Evolutionary conservation across 2,888 invertebrate genomes (phyloP), one percentile per base, ranked within the genome.

Genomic region (Aromia moschata): DNA sequence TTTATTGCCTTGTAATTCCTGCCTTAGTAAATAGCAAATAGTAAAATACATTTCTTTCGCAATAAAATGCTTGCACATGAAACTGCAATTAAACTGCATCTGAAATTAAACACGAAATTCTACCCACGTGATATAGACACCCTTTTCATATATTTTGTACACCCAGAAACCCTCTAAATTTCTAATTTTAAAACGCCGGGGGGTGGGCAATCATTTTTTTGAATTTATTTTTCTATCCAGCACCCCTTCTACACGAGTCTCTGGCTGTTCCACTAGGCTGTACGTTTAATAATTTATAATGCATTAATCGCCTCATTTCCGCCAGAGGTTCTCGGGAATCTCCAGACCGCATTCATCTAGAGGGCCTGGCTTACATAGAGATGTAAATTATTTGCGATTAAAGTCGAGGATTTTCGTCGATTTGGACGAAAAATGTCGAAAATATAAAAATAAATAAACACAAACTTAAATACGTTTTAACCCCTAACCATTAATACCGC

Each of bases 241-340:
- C 25, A 11, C n/a, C 16, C 15, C 38, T 49, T 25, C 11, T 25
- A 14, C 14, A 17, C 20, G n/a, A 18, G 14, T 20, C 20, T 10
- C 15, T 7, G 4, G 46, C 36, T 20, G 9, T 36, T 36, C 11
- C 36, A 1, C 10, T 20, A 12, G 37, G 33, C 2, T 37, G 36
- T 37, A 49, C 25, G 25, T 49, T 49, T 49, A 49, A 49, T 49
- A 49, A 38, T 49, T 49, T 16, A 49, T 18, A 9, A 14, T 7
- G 38, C 49, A 49, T 49, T 49, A 49, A 49, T 49, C 49, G 49
- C 38, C 49, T 40, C 49, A 38, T 49, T 49, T 49, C 49, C 49
- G 25, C 9, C 49, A 38, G 49, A 49, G 38, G 25, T 25, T 12
- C 38, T 38, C 11, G 38, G 38, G 18, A 38, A 25, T 15, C 20